Evolutionary conservation across 1,140 invertebrate species (phyloP).

Genomic region (Bombus pyrosoma): DNA sequence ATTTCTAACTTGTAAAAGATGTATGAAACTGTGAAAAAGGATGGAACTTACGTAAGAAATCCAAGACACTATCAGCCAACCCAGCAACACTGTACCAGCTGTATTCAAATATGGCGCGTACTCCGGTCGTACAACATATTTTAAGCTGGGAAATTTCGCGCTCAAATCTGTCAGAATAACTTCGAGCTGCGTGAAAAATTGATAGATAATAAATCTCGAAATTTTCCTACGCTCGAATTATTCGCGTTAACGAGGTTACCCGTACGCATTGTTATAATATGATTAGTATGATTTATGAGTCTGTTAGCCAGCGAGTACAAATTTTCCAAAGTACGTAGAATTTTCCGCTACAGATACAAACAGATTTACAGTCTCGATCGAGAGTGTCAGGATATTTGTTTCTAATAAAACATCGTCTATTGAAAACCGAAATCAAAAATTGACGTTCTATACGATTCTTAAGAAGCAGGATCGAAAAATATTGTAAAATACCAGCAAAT

Average conservation of each 20-base stretch:
- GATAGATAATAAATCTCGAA: not conserved
- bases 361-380: not conserved
- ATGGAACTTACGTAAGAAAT: conserved; percentile 65
- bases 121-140: conserved; percentile 55
- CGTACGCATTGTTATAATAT: not conserved
- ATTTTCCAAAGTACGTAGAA: not conserved
- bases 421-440: no score
- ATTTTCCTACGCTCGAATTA: not conserved
- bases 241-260: not conserved
- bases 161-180: conserved; percentile 66
- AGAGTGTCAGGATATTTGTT: no score
- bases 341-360: not conserved
- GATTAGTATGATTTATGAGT: not conserved
- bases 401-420: no score
- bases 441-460: no score
- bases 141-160: conserved; percentile 58
- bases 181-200: conserved; percentile 56
- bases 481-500: no score
- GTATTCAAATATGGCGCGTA: conserved; percentile 70
- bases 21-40: not conserved
- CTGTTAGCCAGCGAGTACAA: not conserved
- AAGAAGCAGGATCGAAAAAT: no score
- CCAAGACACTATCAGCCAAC: conserved; percentile 72
- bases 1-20: no score
- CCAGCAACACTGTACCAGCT: conserved; percentile 68